phyloP scores from a whole-genome alignment of 2,797 vertebrate genomes.

The Helicolenus hilgendorfi region DNA sequence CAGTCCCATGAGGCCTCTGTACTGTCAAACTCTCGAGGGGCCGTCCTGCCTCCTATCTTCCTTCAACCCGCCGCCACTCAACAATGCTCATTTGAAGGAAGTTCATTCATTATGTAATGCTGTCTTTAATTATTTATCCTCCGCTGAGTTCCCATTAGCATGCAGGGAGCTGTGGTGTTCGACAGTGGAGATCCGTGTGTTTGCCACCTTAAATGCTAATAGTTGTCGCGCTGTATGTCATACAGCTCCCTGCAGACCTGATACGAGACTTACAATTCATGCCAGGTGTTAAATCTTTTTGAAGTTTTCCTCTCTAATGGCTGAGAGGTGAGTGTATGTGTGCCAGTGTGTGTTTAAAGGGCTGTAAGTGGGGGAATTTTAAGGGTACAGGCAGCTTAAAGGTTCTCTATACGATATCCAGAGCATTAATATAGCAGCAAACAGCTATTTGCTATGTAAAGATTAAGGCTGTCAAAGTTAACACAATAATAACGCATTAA shows the following conservation, averaged over 20 bases:
- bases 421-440: too few relatives aligned
- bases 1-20: conserved; percentile 19
- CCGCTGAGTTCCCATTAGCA: conserved; percentile 59
- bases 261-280: conserved; percentile 52
- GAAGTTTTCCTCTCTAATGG: conserved; percentile 11
- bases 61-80: conserved; percentile 38
- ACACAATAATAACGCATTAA: too few relatives aligned
- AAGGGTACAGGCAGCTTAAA: background rate
- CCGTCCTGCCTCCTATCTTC: conserved; percentile 47
- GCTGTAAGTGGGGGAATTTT: conserved; percentile 1
- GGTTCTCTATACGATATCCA: too few relatives aligned
- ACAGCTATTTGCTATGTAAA: too few relatives aligned
- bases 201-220: conserved; percentile 60
- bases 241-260: conserved; percentile 44
- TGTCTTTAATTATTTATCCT: conserved; percentile 74
- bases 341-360: conserved; percentile 1
- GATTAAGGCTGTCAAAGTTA: fast-evolving
- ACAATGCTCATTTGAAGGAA: conserved; percentile 70
- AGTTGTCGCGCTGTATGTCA: conserved; percentile 39
- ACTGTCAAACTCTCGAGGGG: conserved; percentile 41
- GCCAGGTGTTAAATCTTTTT: conserved; percentile 40
- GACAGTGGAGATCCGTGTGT: conserved; percentile 42
- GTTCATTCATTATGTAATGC: conserved; percentile 82
- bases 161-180: conserved; percentile 54
- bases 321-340: background rate